Base-by-base conservation (phyloP, 2,888 invertebrate species). In the Shargacucullia verbasci region DNA sequence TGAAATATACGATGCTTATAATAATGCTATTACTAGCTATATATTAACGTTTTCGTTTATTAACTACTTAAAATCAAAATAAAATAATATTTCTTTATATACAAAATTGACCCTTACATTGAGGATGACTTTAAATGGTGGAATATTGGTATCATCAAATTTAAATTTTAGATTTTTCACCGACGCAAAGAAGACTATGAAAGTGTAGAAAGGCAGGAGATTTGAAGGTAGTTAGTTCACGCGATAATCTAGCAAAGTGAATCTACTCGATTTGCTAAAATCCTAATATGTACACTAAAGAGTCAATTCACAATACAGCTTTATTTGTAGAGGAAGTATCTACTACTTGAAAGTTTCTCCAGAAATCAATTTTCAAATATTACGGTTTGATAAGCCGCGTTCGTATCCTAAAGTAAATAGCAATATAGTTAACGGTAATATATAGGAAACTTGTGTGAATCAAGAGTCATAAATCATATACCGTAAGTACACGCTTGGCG, bases 381-480 rank as follows among this genome's bases (percentile, higher is more conserved):
- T 9, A 9, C 7, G 1, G 29, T 29, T 29, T 29, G 27, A 29
- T 29, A 9, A 9, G 9, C 29, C 7, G n/a, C 7, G 7, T 29
- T 14, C 1, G 0, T 3, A 45, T 34, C 45, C 29, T n/a, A 20
- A 33, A 31, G 11, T 20, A 33, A 39, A 41, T 41, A 41, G 33
- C 8, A 47, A 45, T 47, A 14, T 41, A 34, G 15, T 20, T 38
- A 63, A 49, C 70, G 64, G 70, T 70, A 41, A 29, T 37, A 37
- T 48, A 39, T 52, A 39, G 10, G 8, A 37, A 25, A 41, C 56
- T 64, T 37, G 40, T 27, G 27, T 40, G 64, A 64, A 55, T 48
- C 57, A 63, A 69, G 40, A 31, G 37, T 55, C 64, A 41, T 56
- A 70, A 64, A 56, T 65, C 58, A 57, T 70, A 49, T 65, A 65